Evolutionary conservation across 2,797 vertebrate genomes (phyloP).

Genomic region (Falco peregrinus): DNA sequence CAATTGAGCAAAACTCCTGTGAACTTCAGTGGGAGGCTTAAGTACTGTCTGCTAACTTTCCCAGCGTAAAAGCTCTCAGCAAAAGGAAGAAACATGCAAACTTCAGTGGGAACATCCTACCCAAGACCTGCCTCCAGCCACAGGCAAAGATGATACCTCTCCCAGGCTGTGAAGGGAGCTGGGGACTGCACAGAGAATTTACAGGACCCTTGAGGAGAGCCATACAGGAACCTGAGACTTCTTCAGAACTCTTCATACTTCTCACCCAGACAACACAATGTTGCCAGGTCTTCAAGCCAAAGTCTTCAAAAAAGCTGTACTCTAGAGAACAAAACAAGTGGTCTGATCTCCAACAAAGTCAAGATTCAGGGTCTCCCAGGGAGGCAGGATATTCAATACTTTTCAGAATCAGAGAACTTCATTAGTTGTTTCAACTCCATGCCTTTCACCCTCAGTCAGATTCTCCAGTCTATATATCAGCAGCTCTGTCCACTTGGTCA

Average conservation of each 20-base stretch:
- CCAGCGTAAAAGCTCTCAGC: not conserved
- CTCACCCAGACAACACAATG: not conserved
- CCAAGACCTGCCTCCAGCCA: not conserved
- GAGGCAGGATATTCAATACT: not conserved
- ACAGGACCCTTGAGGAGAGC: rapidly evolving
- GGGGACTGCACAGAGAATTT: not conserved
- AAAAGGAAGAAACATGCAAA: not conserved
- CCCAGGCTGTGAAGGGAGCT: not conserved
- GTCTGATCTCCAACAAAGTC: not conserved
- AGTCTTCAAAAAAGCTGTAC: not conserved
- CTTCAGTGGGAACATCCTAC: not conserved
- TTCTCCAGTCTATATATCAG: not conserved
- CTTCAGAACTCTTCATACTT: not conserved
- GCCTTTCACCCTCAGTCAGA: rapidly evolving
- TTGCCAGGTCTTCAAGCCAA: not conserved
- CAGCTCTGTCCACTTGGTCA: not conserved
- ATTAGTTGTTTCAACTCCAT: not conserved
- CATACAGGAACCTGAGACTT: not conserved
- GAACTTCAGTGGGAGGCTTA: not conserved
- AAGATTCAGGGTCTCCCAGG: not conserved
- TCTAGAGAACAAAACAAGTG: not conserved
- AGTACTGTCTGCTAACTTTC: not conserved
- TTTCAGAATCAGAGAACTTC: not conserved
- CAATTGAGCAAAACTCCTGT: not conserved
- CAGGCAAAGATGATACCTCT: not conserved